A percentile compares a stretch with the other conserved stretches of the same genome.
Conservation (phyloP, 2,113 vertebrate species). For the Rissa tridactyla region DNA sequence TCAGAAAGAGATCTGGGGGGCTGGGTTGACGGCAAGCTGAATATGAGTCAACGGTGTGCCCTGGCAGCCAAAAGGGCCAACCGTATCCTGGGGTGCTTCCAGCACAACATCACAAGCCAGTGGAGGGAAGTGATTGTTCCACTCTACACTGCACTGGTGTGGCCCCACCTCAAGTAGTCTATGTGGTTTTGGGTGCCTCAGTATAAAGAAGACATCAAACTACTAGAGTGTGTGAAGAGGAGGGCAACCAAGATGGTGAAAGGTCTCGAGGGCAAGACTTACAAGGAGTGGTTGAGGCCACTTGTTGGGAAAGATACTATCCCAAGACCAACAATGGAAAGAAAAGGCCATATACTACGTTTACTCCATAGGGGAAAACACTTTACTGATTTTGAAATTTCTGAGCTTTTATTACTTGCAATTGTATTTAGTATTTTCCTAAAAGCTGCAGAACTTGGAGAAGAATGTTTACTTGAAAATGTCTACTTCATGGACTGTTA, state of each 20-base stretch:
- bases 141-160: too few species aligned
- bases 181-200: neutral
- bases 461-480: neutral
- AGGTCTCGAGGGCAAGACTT: neutral
- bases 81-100: too few species aligned
- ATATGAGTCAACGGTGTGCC: neutral
- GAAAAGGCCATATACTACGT: neutral
- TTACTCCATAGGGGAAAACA: rapidly evolving
- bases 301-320: neutral
- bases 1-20: neutral
- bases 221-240: neutral
- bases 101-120: rapidly evolving
- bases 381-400: neutral
- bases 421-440: neutral
- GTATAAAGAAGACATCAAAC: neutral
- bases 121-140: rapidly evolving
- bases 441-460: neutral
- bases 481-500: neutral
- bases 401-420: neutral
- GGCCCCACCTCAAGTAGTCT: neutral
- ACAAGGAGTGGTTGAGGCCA: rapidly evolving
- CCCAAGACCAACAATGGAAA: neutral
- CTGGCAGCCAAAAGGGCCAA: neutral
- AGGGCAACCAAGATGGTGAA: neutral
- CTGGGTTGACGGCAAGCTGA: neutral